Evolutionary conservation across 2,888 invertebrate species (phyloP).

Genomic region (Lycia hirtaria): DNA sequence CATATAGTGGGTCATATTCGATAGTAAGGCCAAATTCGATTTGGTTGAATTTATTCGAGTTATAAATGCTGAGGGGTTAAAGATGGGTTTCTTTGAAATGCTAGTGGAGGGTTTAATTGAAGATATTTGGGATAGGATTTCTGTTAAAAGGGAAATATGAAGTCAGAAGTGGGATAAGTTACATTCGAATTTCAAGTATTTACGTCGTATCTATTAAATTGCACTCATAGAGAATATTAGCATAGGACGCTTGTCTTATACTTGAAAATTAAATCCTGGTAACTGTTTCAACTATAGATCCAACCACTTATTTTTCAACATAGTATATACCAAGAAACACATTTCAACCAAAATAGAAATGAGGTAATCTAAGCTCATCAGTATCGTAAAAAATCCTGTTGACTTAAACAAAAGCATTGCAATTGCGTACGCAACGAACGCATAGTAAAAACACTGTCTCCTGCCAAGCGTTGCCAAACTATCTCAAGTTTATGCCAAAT

Average conservation of each 20-base stretch:
- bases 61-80: slow-evolving; percentile 25
- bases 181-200: no score
- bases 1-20: slow-evolving; percentile 35
- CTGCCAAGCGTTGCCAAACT: slow-evolving; percentile 38
- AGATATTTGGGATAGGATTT: background rate
- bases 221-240: no score
- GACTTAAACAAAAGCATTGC: background rate
- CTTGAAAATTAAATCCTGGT: no score
- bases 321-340: no score
- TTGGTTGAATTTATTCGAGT: slow-evolving; percentile 29
- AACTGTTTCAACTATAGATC: no score
- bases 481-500: slow-evolving; percentile 39
- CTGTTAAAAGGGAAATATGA: background rate
- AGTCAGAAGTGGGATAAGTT: background rate
- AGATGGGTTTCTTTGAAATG: slow-evolving; percentile 3
- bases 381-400: background rate
- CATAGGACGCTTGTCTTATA: no score
- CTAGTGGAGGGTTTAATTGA: slow-evolving; percentile 1
- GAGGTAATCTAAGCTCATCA: no score
- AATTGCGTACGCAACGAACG: slow-evolving; percentile 9
- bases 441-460: slow-evolving; percentile 9
- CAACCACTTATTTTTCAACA: no score
- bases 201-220: no score
- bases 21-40: slow-evolving; percentile 32
- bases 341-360: no score